Conservation (phyloP, 2,888 invertebrate genomes). For the Mycalesis mineus region DNA sequence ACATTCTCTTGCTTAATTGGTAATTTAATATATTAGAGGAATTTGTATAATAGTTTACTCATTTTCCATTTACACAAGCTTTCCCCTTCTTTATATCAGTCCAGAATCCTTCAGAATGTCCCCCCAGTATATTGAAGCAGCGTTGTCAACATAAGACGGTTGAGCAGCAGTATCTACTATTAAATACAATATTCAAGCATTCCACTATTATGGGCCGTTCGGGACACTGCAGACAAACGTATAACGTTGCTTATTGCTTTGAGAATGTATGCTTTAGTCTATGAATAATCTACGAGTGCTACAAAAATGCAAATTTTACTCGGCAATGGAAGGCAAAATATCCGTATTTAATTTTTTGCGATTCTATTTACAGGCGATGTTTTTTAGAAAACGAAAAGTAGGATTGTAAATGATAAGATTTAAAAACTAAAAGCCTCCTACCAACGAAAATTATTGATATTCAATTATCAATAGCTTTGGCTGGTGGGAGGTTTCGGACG, state of each 20-base stretch:
- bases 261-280: constrained; percentile 45
- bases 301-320: constrained; percentile 20
- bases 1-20: too few species aligned
- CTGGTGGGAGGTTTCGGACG: too few species aligned
- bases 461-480: too few species aligned
- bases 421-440: too few species aligned
- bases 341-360: too few species aligned
- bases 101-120: constrained; percentile 15
- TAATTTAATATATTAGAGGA: too few species aligned
- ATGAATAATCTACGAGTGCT: constrained; percentile 49
- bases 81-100: background rate
- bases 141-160: constrained; percentile 19
- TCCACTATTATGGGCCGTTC: constrained; percentile 53
- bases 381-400: too few species aligned
- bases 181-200: constrained; percentile 72
- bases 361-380: too few species aligned
- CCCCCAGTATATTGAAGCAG: constrained; percentile 14
- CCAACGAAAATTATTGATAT: too few species aligned
- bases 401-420: too few species aligned
- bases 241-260: constrained; percentile 63
- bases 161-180: constrained; percentile 36
- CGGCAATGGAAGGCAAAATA: background rate
- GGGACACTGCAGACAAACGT: constrained; percentile 55
- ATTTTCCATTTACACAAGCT: too few species aligned
- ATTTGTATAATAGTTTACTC: too few species aligned